phyloP scores from a whole-genome alignment of 2,797 vertebrate genomes.

The Poecilia velifera region DNA sequence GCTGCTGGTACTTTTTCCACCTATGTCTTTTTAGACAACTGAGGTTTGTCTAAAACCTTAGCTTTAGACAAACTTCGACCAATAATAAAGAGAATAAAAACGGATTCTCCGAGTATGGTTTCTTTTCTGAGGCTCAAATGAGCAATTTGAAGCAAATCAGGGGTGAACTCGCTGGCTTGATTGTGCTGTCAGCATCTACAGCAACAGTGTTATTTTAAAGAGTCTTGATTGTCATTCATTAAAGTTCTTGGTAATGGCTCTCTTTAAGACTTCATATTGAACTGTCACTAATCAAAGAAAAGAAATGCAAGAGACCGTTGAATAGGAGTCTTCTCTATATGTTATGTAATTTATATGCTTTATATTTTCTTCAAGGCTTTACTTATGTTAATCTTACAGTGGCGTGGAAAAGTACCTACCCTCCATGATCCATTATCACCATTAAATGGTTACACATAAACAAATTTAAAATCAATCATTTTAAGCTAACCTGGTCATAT shows the following conservation, averaged over 20 bases:
- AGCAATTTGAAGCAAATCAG: conserved; percentile 54
- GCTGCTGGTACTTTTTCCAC: not conserved
- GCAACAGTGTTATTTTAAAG: conserved; percentile 39
- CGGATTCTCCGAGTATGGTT: not conserved
- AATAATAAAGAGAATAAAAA: conserved; percentile 4
- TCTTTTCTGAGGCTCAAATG: conserved; percentile 24
- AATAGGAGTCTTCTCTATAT: too few species aligned
- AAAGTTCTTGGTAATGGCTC: conserved; percentile 42
- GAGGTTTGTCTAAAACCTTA: conserved; percentile 9
- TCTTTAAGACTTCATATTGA: conserved; percentile 43
- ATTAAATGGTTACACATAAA: not conserved
- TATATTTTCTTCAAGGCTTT: conserved; percentile 22
- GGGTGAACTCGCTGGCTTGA: conserved; percentile 44
- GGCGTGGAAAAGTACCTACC: not conserved
- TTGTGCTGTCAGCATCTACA: conserved; percentile 45
- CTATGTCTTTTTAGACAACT: not conserved
- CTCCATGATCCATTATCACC: too few species aligned
- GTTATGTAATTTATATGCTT: not conserved
- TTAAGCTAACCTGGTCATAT: not conserved
- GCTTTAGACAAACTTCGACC: conserved; percentile 6
- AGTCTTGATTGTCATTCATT: conserved; percentile 59
- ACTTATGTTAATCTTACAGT: not conserved
- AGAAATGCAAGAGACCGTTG: conserved; percentile 43
- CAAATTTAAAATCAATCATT: not conserved
- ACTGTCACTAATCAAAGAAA: conserved; percentile 56